Evolutionary conservation across 2,888 invertebrate genomes (phyloP), one percentile per base, ranked within the genome.

Genomic region (Drosophila siamana): DNA sequence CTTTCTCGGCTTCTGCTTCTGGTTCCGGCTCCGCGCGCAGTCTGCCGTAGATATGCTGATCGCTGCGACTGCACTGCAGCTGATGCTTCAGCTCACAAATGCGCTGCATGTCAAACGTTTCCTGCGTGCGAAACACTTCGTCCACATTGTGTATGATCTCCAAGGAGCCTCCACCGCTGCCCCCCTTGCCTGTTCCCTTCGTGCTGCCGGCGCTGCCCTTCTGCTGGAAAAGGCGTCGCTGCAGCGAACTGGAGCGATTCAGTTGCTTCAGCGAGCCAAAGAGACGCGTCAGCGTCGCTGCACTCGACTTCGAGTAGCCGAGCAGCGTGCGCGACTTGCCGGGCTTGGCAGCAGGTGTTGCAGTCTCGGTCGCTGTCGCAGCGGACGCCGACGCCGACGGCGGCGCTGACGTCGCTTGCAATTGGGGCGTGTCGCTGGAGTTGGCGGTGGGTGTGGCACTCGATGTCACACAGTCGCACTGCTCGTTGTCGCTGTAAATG

Each of bases 81-180:
- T 83, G 71, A 11, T 83, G 83, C 71, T 83, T 92, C 13, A 91
- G 73, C 62, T 91, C 88, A 66, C 90, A 91, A 46, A 92, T 92
- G 30, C 84, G 84, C 66, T 88, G 87, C 66, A 92, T 84, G 83
- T 92, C 92, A 47, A 92, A 92, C 4, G 91, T 90, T 46, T 90
- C 89, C 59, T 91, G 91, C 36, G 92, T 92, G 62, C 88, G 89
- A 54, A 91, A 92, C 0, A 91, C 91, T 56, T 90, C 91, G 38
- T 90, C 91, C 40, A 92, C 91, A 71, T 92, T 91, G 74, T 92
- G 92, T 19, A 92, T 85, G 24, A 92, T 92, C 60, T 91, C 89
- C 46, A 91, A 69, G 1, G 87, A 86, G 11, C 83, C 80, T 0
- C 74, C 66, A 2, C 56, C 56, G 41, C 19, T 44, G 15, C 28